These are phyloP conservation scores for Chaetodon trifasciatus DNA, from an alignment of 2,797 vertebrate genomes.

Conservation along the genomic window DNA sequence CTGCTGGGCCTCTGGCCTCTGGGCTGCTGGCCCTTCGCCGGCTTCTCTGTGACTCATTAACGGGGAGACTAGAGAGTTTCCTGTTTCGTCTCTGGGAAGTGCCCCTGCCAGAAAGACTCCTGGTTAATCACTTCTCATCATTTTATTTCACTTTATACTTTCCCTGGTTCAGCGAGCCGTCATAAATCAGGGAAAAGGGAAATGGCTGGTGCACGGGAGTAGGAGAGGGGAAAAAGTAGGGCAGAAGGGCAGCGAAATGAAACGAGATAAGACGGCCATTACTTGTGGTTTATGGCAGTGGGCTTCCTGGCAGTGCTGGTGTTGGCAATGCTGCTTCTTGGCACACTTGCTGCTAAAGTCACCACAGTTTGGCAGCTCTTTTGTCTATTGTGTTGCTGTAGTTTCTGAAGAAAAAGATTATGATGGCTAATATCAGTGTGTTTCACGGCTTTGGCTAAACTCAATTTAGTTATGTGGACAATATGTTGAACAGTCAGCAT, in stretches of 20 bases:
- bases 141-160: slow-evolving; percentile 50
- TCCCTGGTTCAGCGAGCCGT: slow-evolving; percentile 31
- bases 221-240: neutral
- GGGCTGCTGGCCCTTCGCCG: slow-evolving; percentile 40
- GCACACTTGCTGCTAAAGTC: neutral
- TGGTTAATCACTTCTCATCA: slow-evolving; percentile 57
- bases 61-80: slow-evolving; percentile 61
- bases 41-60: slow-evolving; percentile 75
- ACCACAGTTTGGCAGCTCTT: neutral
- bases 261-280: slow-evolving; percentile 1
- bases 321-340: neutral
- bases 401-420: neutral
- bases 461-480: slow-evolving; percentile 18
- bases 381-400: neutral
- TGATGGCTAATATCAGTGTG: neutral
- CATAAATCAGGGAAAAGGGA: slow-evolving; percentile 6
- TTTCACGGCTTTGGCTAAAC: neutral
- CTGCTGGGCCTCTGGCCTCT: slow-evolving; percentile 60
- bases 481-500: slow-evolving; percentile 34
- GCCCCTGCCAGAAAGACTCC: slow-evolving; percentile 39
- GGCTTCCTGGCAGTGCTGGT: neutral
- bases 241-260: neutral
- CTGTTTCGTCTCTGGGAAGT: slow-evolving; percentile 52
- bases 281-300: slow-evolving; percentile 6
- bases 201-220: neutral